These are phyloP conservation scores for Octodon degus DNA, from an alignment of 2,113 vertebrate genomes.

Conservation along the genomic window DNA sequence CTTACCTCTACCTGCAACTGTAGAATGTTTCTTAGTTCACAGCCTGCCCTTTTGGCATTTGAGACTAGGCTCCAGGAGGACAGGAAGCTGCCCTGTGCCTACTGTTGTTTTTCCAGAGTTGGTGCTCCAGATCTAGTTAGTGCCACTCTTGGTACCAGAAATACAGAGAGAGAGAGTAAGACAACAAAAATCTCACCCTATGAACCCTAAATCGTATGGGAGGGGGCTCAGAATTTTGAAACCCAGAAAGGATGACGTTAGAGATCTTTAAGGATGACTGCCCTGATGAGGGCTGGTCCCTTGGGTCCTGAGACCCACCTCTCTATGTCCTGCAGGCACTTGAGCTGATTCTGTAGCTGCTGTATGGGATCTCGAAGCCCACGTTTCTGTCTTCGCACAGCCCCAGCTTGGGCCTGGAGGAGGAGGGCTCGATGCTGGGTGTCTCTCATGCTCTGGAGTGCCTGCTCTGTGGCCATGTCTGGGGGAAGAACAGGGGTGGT, in stretches of 20 bases:
- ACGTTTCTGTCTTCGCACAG: constrained; percentile 58
- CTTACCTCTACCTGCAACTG: neutral
- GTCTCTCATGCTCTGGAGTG: constrained; percentile 65
- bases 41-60: neutral
- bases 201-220: neutral
- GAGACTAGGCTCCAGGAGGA: neutral
- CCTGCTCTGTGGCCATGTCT: constrained; percentile 69
- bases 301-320: constrained; percentile 64
- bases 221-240: constrained; percentile 9
- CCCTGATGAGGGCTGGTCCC: neutral
- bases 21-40: neutral
- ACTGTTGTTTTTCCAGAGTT: neutral
- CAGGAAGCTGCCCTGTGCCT: neutral
- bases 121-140: neutral
- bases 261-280: neutral
- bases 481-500: neutral
- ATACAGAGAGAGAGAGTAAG: neutral
- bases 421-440: constrained; percentile 74
- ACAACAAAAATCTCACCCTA: constrained; percentile 13
- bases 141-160: neutral
- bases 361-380: constrained; percentile 52
- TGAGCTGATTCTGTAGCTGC: constrained; percentile 69
- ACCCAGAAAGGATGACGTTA: neutral
- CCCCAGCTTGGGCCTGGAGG: constrained; percentile 75
- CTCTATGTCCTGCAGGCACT: constrained; percentile 73